phyloP scores from a whole-genome alignment of 2,113 vertebrate species.

The Cebidichthys violaceus region DNA sequence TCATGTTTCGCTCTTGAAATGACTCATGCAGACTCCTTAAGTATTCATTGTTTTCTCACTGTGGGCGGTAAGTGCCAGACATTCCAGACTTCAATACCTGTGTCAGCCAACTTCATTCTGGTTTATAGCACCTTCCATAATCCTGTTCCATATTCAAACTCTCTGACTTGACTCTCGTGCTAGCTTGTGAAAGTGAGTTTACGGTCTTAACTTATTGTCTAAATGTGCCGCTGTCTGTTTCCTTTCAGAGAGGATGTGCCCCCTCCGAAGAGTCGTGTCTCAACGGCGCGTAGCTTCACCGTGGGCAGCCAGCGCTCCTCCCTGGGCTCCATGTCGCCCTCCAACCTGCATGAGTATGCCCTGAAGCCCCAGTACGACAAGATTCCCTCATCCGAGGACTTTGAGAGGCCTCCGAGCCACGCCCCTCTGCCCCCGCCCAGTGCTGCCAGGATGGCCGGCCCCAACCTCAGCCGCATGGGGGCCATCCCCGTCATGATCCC shows the following conservation, averaged over 20 bases:
- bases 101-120: conserved; percentile 14
- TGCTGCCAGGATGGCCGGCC: conserved; percentile 89
- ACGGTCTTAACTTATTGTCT: conserved; percentile 1
- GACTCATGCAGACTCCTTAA: conserved; percentile 12
- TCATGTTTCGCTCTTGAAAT: conserved; percentile 51
- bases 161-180: neutral
- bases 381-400: conserved; percentile 91
- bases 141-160: neutral
- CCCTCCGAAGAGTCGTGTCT: conserved; percentile 94
- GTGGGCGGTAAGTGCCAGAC: neutral
- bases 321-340: conserved; percentile 97
- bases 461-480: conserved; percentile 98
- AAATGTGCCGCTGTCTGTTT: conserved; percentile 33
- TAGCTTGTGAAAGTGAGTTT: conserved; percentile 5
- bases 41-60: conserved; percentile 31
- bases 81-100: neutral
- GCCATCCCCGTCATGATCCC: conserved; percentile 97
- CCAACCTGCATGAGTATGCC: conserved; percentile 94
- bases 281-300: conserved; percentile 93
- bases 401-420: conserved; percentile 86
- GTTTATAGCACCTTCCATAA: conserved; percentile 16
- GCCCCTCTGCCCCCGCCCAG: conserved; percentile 82
- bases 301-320: conserved; percentile 97
- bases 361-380: conserved; percentile 93
- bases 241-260: conserved; percentile 93